Base-by-base conservation (phyloP, 2,888 invertebrate genomes). In the Hybos culiciformis region DNA sequence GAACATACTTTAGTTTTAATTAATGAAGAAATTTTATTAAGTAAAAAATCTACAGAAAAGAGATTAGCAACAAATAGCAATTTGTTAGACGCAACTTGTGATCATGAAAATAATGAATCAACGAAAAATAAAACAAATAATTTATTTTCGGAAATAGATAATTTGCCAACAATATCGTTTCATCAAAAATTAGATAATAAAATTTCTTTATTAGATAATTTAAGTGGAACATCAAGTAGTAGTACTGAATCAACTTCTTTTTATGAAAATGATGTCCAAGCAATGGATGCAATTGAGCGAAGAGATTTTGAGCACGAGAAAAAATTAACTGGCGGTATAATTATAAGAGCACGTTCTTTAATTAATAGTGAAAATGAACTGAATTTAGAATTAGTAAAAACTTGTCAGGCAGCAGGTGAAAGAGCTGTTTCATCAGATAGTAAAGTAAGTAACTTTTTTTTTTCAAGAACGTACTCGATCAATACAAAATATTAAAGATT, bases 251-350 rank as follows among this genome's bases (percentile, higher is more conserved):
- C 41, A 32, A 43, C 44, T 26, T 41, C 42, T 43, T 44, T 39
- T 8, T 47, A 32, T 40, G 47, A 50, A 37, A 58, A 60, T 24
- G 62, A 66, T 45, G 64, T 66, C 42, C 60, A 63, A 54, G 62
- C 63, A 11, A 65, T 67, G 60, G 66, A 65, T 54, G 57, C 61
- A 45, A 60, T 66, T 41, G 66, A 66, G 50, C 57, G 66, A n/a
- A 55, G 57, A 8, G 66, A 66, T 47, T 66, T 62, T 48, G 67
- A 66, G 44, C 58, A 55, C 20, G 67, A 66, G 39, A 62, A 67
- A 48, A 57, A 58, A 36, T 51, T 67, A 17, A 65, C 65, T 9
- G 66, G 63, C 15, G 65, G 61, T 40, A 59, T 61, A 29, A 54
- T 67, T 33, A 50, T 66, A 29, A 60, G 61, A 50, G 56, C 55